These are phyloP conservation scores for Melanotaenia duboulayi DNA, from an alignment of 2,113 vertebrate genomes.

Conservation along the genomic window DNA sequence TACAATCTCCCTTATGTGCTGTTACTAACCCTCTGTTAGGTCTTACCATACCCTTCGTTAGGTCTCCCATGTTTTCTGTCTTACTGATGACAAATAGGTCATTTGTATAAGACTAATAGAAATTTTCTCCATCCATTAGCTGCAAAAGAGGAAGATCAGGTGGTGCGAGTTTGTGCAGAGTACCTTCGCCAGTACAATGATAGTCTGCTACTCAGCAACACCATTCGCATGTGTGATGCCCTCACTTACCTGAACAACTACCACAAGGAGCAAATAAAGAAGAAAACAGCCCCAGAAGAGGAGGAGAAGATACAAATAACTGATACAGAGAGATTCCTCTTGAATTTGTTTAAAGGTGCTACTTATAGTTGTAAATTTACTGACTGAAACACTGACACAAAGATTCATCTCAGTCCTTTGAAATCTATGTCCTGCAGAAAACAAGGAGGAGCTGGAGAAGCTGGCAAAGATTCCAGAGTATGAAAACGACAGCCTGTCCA, in stretches of 20 bases:
- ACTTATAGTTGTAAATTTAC: background rate
- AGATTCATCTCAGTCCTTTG: background rate
- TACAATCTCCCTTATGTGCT: too few species aligned
- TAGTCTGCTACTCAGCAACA: slow-evolving; percentile 91
- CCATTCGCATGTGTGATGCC: slow-evolving; percentile 91
- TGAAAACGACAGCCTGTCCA: slow-evolving; percentile 89
- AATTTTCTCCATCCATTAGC: slow-evolving; percentile 76
- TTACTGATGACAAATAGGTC: background rate
- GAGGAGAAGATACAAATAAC: slow-evolving; percentile 80
- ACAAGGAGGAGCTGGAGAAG: slow-evolving; percentile 80
- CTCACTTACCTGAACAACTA: slow-evolving; percentile 87
- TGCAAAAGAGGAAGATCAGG: slow-evolving; percentile 88
- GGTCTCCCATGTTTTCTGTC: too few species aligned
- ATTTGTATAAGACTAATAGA: background rate
- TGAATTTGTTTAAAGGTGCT: slow-evolving; percentile 89
- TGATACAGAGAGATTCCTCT: slow-evolving; percentile 88
- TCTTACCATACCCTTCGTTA: too few species aligned
- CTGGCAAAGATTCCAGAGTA: slow-evolving; percentile 83
- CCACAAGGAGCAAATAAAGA: slow-evolving; percentile 87
- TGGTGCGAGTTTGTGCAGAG: slow-evolving; percentile 89
- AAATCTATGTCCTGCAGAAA: slow-evolving; percentile 77
- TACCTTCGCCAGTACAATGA: slow-evolving; percentile 94
- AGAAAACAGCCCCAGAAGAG: slow-evolving; percentile 80
- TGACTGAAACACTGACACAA: background rate
- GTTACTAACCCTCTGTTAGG: background rate